Evolutionary conservation across 2,797 vertebrate genomes (phyloP).

Genomic region (Amblyraja radiata): DNA sequence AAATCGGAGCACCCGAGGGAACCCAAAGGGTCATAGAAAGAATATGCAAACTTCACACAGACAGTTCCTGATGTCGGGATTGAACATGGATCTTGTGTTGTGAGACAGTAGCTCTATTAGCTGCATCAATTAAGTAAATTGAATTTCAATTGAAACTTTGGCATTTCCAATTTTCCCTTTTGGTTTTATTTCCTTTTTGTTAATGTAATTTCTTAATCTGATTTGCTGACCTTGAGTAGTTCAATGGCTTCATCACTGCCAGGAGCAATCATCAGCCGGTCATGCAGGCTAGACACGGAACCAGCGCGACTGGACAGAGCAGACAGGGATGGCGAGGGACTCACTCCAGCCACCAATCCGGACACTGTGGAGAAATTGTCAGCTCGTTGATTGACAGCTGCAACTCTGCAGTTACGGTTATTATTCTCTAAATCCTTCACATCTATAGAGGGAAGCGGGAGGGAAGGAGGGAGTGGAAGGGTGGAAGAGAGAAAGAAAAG

Average conservation of each 20-base stretch:
- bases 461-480: constrained; percentile 46
- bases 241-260: constrained; percentile 95
- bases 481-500: constrained; percentile 48
- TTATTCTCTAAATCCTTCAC: constrained; percentile 80
- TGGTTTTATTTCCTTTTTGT: neutral
- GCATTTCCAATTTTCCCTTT: neutral
- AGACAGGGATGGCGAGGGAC: constrained; percentile 86
- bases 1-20: too few relatives aligned
- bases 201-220: neutral
- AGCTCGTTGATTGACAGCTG: constrained; percentile 70
- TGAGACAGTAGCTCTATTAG: too few relatives aligned
- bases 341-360: constrained; percentile 90
- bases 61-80: too few relatives aligned
- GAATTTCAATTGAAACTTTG: neutral
- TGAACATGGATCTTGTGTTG: too few relatives aligned
- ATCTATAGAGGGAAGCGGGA: constrained; percentile 60
- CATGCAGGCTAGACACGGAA: constrained; percentile 86
- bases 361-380: constrained; percentile 98
- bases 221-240: constrained; percentile 77
- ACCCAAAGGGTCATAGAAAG: too few relatives aligned
- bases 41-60: too few relatives aligned
- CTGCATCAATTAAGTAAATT: neutral
- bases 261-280: constrained; percentile 90
- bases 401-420: constrained; percentile 62
- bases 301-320: constrained; percentile 87